Percentiles rank a stretch among this genome's conserved stretches.
These are phyloP conservation scores for Mellivora capensis DNA, from an alignment of 2,113 vertebrate species.

Conservation along the genomic window DNA sequence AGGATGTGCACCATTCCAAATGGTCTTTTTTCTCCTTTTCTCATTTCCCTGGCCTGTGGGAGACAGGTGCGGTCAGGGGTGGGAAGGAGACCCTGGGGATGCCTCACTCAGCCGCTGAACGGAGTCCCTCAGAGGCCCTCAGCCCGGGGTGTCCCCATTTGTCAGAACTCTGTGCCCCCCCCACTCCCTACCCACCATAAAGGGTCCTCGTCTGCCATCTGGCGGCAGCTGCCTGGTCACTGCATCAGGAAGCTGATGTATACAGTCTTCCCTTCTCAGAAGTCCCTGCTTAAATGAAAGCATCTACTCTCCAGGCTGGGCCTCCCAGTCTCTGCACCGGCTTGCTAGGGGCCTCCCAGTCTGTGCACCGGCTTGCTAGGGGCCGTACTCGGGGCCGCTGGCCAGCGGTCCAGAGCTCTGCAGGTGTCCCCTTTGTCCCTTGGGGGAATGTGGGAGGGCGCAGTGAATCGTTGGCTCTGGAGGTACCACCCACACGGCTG, in stretches of 20 bases:
- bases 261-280: background rate
- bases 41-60: background rate
- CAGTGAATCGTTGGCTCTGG: background rate
- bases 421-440: no score
- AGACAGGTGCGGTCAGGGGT: background rate
- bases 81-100: background rate
- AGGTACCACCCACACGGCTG: accelerated
- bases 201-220: background rate
- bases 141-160: background rate
- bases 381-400: accelerated
- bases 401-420: background rate
- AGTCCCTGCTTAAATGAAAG: background rate
- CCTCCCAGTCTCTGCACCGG: no score
- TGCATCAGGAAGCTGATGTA: background rate
- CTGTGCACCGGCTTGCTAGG: no score
- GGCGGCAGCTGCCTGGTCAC: background rate
- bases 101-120: background rate
- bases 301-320: background rate
- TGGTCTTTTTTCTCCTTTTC: background rate
- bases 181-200: background rate
- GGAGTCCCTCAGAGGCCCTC: background rate
- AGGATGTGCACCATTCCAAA: background rate
- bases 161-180: background rate
- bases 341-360: no score
- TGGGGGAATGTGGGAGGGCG: background rate